Conservation (phyloP, 1,140 invertebrate species). For the Papilio machaon region DNA sequence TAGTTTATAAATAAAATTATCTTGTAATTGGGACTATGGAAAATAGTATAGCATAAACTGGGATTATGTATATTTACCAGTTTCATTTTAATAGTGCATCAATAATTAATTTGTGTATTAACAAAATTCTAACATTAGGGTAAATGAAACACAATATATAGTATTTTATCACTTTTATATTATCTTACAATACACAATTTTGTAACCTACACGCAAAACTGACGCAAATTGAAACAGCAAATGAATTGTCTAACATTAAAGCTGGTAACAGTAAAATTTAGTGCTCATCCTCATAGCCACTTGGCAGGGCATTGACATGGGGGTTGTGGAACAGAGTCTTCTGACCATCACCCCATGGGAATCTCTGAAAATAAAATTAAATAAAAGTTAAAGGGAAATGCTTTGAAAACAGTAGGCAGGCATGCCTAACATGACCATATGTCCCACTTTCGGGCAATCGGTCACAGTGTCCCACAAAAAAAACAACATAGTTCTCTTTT, state of each 20-base stretch:
- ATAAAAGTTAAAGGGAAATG: conserved; percentile 13
- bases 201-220: conserved; percentile 42
- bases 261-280: conserved; percentile 42
- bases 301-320: conserved; percentile 89
- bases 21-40: too few species aligned
- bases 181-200: conserved; percentile 43
- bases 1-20: too few species aligned
- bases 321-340: conserved; percentile 93
- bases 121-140: not conserved
- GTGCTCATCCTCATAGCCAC: conserved; percentile 88
- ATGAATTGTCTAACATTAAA: conserved; percentile 22
- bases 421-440: too few species aligned
- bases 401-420: too few species aligned
- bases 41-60: too few species aligned
- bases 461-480: too few species aligned
- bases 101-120: not conserved
- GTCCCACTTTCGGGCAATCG: too few species aligned
- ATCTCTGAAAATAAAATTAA: conserved; percentile 81
- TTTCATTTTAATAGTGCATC: not conserved
- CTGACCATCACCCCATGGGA: conserved; percentile 96
- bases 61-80: too few species aligned
- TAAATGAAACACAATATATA: not conserved
- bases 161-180: conserved; percentile 16
- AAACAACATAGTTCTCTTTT: too few species aligned
- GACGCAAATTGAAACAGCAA: conserved; percentile 24